Conservation (phyloP, 2,113 vertebrate genomes). For the Erythrocercus mccallii region DNA sequence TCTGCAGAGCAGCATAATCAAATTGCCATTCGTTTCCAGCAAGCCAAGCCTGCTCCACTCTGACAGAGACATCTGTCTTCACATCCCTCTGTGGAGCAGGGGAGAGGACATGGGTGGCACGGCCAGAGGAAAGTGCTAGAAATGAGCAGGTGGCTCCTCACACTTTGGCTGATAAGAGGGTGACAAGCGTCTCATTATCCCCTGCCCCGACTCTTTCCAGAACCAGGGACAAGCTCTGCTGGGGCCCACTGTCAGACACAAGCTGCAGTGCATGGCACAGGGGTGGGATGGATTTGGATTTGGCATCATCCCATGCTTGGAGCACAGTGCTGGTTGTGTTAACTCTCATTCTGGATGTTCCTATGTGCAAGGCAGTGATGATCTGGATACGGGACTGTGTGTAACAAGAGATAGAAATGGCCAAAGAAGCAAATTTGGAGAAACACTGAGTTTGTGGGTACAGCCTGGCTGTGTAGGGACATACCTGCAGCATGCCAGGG, state of each 20-base stretch:
- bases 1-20: constrained; percentile 32
- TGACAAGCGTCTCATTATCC: neutral
- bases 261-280: neutral
- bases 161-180: neutral
- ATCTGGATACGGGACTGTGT: neutral
- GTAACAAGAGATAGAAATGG: neutral
- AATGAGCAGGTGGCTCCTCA: neutral
- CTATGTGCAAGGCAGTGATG: neutral
- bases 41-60: neutral
- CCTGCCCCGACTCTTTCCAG: neutral
- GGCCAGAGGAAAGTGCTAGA: neutral
- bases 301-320: neutral
- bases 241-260: neutral
- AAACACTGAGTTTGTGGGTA: neutral
- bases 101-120: neutral
- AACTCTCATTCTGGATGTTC: neutral
- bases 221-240: constrained; percentile 7
- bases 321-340: neutral
- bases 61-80: constrained; percentile 3
- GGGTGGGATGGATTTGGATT: neutral
- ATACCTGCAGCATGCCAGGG: neutral
- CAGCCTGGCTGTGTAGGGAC: neutral
- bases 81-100: neutral
- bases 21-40: constrained; percentile 20
- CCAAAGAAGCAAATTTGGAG: neutral